Base-by-base conservation (phyloP, 2,888 invertebrate species). In the Nipponacmea schrenckii region DNA sequence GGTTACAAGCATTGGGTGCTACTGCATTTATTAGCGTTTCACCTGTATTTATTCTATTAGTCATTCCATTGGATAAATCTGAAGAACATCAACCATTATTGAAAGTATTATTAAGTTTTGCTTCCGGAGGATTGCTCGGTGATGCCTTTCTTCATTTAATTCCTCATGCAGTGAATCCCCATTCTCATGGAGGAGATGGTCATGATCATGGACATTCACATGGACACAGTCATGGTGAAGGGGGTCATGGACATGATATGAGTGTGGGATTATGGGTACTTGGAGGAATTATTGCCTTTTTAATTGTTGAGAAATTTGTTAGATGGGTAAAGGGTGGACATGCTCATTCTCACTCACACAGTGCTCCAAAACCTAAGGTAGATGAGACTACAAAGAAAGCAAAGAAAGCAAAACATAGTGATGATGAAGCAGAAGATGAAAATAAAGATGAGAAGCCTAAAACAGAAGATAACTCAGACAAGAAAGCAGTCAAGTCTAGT, bases 121-220 rank as follows among this genome's bases (percentile, higher is more conserved):
- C 90, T 5, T 88, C 89, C 39, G 90, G 90, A 62, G 96, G 99
- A 64, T 91, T 99, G 17, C 91, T 99, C 0, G 99, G 99, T 10
- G 99, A 99, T 91, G 98, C 99, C 0, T 99, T 99, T 89, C 91
- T 99, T 8, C 99, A 99, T 90, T 91, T 99, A 77, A 99, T 99
- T 86, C 99, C 99, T 0, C 99, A 99, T 90, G 97, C 99, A 14
- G 65, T 92, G 94, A 44, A 91, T 91, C 88, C 88, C 15, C 88
- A 89, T 73, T 80, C 82, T n/a, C 87, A 87, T 72, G 79, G 77
- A 12, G 85, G 80, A 0, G 86, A 87, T 15, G 76, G 81, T 27
- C 89, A 89, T 74, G 78, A 90, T 15, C 92, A 94, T 84, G 87
- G 90, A 0, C 92, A 93, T 66, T 89, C 90, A 71, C 84, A 85